A percentile compares a stretch with the other conserved stretches of the same genome.
These are phyloP conservation scores for Bombus balteatus DNA, from an alignment of 1,140 invertebrate genomes.

Conservation along the genomic window DNA sequence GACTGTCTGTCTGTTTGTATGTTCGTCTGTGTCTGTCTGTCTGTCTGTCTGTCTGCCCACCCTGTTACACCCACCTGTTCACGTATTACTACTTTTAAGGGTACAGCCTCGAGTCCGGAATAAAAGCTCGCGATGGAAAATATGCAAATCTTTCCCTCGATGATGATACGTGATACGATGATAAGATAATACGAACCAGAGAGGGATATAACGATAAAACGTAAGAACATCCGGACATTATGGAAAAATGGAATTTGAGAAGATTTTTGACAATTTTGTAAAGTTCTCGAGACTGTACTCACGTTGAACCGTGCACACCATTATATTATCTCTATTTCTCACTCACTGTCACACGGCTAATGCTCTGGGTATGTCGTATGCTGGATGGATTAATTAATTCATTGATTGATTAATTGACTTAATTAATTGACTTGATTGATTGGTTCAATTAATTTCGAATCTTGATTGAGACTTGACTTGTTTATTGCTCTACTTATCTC, in stretches of 20 bases:
- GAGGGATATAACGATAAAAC: no score
- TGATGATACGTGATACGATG: no score
- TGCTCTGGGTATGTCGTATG: slow-evolving; percentile 83
- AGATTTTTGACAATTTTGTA: not conserved
- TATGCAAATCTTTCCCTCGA: no score
- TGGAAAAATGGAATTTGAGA: no score
- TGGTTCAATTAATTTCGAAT: slow-evolving; percentile 69
- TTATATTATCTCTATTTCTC: slow-evolving; percentile 77
- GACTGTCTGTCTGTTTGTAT: slow-evolving; percentile 74
- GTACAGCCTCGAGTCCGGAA: slow-evolving; percentile 47
- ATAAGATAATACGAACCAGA: no score
- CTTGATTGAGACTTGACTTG: slow-evolving; percentile 65
- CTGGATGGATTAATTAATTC: slow-evolving; percentile 80
- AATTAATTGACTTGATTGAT: slow-evolving; percentile 65
- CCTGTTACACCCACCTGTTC: slow-evolving; percentile 58
- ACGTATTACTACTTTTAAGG: slow-evolving; percentile 55
- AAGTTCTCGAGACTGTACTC: slow-evolving; percentile 15
- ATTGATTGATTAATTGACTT: slow-evolving; percentile 64
- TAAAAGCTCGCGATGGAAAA: no score
- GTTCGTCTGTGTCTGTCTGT: slow-evolving; percentile 59
- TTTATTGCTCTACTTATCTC: slow-evolving; percentile 53
- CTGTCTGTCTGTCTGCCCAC: slow-evolving; percentile 48
- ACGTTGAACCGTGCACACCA: slow-evolving; percentile 73
- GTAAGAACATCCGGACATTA: no score
- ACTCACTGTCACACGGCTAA: slow-evolving; percentile 81